Percentiles rank a stretch among this genome's conserved stretches.
phyloP scores from a whole-genome alignment of 2,797 vertebrate species.

The Cynopterus sphinx region DNA sequence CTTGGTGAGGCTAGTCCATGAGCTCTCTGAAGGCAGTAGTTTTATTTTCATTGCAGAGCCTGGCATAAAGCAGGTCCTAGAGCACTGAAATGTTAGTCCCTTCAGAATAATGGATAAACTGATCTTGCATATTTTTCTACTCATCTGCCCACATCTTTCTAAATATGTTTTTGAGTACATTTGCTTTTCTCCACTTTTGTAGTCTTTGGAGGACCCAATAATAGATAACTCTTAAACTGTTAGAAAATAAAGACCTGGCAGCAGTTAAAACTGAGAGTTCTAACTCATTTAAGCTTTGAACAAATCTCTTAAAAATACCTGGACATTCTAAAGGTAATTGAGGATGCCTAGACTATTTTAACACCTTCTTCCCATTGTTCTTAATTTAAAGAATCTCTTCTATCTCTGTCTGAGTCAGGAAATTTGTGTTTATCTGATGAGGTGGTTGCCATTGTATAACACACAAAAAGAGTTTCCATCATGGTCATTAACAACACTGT shows the following conservation, averaged over 20 bases:
- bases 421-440: background rate
- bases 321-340: background rate
- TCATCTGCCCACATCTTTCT: background rate
- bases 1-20: background rate
- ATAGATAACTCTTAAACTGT: background rate
- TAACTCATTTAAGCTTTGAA: background rate
- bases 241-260: background rate
- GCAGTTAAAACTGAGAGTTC: background rate
- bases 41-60: background rate
- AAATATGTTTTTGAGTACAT: background rate
- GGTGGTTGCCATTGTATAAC: background rate
- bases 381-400: background rate
- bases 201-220: background rate
- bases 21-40: background rate
- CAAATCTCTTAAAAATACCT: background rate
- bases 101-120: background rate
- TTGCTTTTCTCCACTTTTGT: background rate
- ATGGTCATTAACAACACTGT: background rate
- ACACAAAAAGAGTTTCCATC: background rate
- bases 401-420: background rate
- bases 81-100: background rate
- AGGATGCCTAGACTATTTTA: background rate
- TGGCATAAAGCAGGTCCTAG: background rate
- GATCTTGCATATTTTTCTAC: constrained; percentile 38
- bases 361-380: background rate